Conservation (phyloP, 2,113 vertebrate genomes). For the Pygoscelis adeliae region DNA sequence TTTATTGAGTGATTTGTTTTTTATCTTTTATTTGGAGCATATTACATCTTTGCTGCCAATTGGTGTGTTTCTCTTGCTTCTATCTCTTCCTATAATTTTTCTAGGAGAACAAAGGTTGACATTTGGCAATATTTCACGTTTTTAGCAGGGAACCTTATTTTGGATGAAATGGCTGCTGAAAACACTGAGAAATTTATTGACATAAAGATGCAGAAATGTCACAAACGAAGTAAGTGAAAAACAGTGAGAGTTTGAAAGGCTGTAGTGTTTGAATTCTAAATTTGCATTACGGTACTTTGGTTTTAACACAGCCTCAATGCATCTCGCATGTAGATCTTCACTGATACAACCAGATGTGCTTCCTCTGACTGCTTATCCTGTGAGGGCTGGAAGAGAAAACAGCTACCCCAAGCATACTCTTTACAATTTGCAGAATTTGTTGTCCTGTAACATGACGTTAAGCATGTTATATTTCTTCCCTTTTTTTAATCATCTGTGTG, state of each 20-base stretch:
- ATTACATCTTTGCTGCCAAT: neutral
- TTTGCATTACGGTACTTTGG: neutral
- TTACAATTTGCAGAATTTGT: neutral
- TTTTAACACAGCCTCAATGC: neutral
- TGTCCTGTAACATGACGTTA: neutral
- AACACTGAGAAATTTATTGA: constrained; percentile 35
- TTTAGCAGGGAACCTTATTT: constrained; percentile 55
- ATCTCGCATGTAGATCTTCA: neutral
- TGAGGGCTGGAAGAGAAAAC: neutral
- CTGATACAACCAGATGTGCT: neutral
- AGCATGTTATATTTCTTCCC: neutral
- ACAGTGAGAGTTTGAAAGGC: neutral
- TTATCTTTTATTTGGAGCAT: neutral
- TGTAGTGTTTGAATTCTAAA: neutral
- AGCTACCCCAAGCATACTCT: neutral
- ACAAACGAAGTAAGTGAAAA: constrained; percentile 71
- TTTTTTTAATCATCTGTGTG: neutral
- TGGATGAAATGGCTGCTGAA: constrained; percentile 55
- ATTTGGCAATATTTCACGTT: neutral
- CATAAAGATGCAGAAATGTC: constrained; percentile 31
- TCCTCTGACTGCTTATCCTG: neutral
- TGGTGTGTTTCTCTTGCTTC: neutral
- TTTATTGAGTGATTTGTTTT: rapidly evolving
- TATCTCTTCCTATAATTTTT: neutral
- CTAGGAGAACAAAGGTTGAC: neutral